Evolutionary conservation across 2,888 invertebrate genomes (phyloP), one percentile per base, ranked within the genome.

Genomic region (Sipha maydis): DNA sequence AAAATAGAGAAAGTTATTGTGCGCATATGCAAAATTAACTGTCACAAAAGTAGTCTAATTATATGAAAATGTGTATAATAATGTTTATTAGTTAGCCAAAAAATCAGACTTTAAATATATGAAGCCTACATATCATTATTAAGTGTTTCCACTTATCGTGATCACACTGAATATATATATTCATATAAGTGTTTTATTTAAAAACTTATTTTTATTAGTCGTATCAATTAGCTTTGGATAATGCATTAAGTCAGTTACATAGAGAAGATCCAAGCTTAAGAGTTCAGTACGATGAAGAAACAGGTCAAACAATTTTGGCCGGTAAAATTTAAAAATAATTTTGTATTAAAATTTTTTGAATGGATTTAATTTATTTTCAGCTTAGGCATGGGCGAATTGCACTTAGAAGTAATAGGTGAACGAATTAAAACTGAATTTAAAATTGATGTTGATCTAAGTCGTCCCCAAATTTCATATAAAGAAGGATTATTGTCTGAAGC

Each of bases 381-480:
- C 83, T 89, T 91, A 94, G 97, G 99, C 25, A 99, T 99, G 99
- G 99, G 99, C 1, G 99, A 99, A 92, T 93, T 99, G 1, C 99
- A 99, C 92, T 93, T 99, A 89, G 99, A 99, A 90, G 95, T 99
- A 89, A 96, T 99, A 71, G 96, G 95, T 91, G 97, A 98, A 90
- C 94, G 99, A 34, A 95, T 99, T 83, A 92, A 94, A 77, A 94
- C 95, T 86, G 98, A 99, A 91, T 99, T 97, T 92, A 96, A 96
- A 91, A 95, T 99, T 86, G 96, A 98, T 25, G 98, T 95, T 0
- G 97, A 98, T 90, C 92, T 99, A 38, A 99, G 99, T 0, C 95
- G 96, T 0, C 92, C 99, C 38, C 97, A 97, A 93, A 98, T 99
- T 77, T 96, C 98, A 1, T 99, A 99, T 92, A 94, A 95, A 89